phyloP scores from a whole-genome alignment of 2,113 vertebrate species.

The Xyrauchen texanus region DNA sequence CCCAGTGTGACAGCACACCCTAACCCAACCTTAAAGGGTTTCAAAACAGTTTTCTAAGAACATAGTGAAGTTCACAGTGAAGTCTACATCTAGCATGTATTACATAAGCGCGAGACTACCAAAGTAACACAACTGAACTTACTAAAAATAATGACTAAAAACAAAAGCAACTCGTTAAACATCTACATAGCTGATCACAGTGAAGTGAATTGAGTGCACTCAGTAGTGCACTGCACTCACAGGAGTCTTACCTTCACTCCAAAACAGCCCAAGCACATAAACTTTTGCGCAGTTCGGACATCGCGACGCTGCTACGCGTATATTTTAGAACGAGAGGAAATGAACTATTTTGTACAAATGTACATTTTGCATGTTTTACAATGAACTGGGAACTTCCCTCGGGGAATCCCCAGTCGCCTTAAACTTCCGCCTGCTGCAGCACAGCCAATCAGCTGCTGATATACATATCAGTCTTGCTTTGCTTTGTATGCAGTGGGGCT shows the following conservation, averaged over 20 bases:
- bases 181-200: not conserved
- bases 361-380: slow-evolving; percentile 73
- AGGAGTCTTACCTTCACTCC: slow-evolving; percentile 75
- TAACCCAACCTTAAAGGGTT: too few species aligned
- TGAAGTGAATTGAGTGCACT: not conserved
- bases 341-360: slow-evolving; percentile 60
- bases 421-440: slow-evolving; percentile 72
- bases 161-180: not conserved
- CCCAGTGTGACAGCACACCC: too few species aligned
- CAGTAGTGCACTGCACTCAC: not conserved
- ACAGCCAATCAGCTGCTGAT: slow-evolving; percentile 37
- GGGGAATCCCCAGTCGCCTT: slow-evolving; percentile 78
- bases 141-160: not conserved
- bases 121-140: not conserved
- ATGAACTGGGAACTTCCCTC: slow-evolving; percentile 82
- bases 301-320: slow-evolving; percentile 55
- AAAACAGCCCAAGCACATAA: slow-evolving; percentile 52
- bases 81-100: not conserved
- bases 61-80: not conserved
- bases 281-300: slow-evolving; percentile 56
- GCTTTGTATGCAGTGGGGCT: too few species aligned
- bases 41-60: too few species aligned
- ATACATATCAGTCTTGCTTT: too few species aligned
- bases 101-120: too few species aligned
- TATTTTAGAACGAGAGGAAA: slow-evolving; percentile 68